Evolutionary conservation across 2,888 invertebrate species (phyloP).

Genomic region (Prostheceraeus crozeri): DNA sequence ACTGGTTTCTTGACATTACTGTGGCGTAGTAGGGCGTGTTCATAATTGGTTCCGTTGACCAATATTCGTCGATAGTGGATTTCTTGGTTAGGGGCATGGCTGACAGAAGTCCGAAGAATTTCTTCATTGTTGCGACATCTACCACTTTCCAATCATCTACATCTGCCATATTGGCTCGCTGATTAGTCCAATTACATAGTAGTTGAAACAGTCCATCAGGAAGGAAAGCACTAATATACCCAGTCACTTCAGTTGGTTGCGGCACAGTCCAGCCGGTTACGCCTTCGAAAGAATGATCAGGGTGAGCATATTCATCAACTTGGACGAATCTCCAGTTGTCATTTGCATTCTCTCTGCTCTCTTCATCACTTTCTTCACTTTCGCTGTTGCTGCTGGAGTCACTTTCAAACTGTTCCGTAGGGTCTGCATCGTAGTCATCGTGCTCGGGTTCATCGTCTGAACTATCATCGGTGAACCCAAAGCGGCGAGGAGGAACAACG

Average conservation of each 20-base stretch:
- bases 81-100: conserved; percentile 17
- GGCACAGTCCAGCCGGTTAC: not conserved
- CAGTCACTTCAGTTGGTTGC: not conserved
- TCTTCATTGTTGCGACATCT: not conserved
- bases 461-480: not conserved
- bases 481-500: not conserved
- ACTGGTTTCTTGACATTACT: not conserved
- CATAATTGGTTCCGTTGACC: not conserved
- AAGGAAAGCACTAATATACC: not conserved
- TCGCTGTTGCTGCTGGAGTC: not conserved
- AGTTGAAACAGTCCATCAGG: conserved; percentile 6
- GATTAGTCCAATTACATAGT: conserved; percentile 14
- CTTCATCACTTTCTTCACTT: not conserved
- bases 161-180: not conserved
- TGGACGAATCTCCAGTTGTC: not conserved
- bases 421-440: not conserved
- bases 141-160: not conserved
- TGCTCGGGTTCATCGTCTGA: not conserved
- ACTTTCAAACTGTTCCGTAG: not conserved
- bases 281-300: conserved; percentile 3
- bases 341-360: not conserved
- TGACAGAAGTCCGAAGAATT: conserved; percentile 7
- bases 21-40: not conserved
- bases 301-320: not conserved
- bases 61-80: not conserved